phyloP scores from a whole-genome alignment of 1,140 invertebrate species.

The Dendroctonus ponderosae region DNA sequence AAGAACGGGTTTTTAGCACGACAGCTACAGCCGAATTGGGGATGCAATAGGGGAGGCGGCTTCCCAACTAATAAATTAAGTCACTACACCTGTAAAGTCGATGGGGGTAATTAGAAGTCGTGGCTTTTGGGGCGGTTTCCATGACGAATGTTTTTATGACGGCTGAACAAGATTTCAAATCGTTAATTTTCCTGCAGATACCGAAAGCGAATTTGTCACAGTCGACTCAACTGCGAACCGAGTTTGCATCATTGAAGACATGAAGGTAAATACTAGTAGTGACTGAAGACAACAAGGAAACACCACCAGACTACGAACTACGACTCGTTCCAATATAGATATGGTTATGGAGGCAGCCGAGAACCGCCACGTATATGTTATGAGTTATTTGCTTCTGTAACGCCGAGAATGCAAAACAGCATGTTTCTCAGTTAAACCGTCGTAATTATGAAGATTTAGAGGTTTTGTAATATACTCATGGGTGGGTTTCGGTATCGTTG shows the following conservation, averaged over 20 bases:
- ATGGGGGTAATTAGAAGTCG: slow-evolving; percentile 11
- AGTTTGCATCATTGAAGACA: too few relatives aligned
- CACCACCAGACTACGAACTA: too few relatives aligned
- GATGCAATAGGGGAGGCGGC: slow-evolving; percentile 1
- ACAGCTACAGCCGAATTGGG: slow-evolving; percentile 8
- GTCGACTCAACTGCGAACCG: too few relatives aligned
- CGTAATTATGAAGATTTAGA: slow-evolving; percentile 11
- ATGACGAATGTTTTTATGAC: background rate
- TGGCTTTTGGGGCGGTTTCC: background rate
- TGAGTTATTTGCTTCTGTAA: slow-evolving; percentile 7
- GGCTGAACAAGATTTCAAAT: background rate
- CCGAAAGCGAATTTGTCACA: too few relatives aligned
- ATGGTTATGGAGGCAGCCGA: slow-evolving; percentile 3
- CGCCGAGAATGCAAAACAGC: slow-evolving; percentile 6
- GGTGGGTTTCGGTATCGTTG: background rate
- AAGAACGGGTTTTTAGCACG: slow-evolving; percentile 25
- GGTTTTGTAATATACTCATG: slow-evolving; percentile 2
- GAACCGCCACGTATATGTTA: slow-evolving; percentile 2
- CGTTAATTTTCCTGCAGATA: too few relatives aligned
- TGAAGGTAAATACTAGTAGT: too few relatives aligned
- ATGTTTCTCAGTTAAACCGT: slow-evolving; percentile 12
- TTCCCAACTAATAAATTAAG: slow-evolving; percentile 23
- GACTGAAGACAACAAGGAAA: too few relatives aligned
- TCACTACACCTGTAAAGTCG: slow-evolving; percentile 21
- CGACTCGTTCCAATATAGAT: too few relatives aligned